Conservation (phyloP, 1,140 invertebrate genomes). For the Pygmarrhopalites habei region DNA sequence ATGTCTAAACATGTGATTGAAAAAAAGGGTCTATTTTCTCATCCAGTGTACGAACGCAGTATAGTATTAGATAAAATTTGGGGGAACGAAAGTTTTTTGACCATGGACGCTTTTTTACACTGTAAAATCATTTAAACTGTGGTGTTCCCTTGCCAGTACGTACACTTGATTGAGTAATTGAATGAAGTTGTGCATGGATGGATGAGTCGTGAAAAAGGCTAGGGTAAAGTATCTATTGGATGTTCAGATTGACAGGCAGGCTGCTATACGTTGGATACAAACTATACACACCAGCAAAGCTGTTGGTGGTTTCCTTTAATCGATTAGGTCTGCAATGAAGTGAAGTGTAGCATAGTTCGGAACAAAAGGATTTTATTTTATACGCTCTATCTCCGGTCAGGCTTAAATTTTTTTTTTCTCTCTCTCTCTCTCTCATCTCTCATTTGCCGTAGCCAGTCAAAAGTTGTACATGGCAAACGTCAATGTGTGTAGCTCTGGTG, state of each 20-base stretch:
- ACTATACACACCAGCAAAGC: not conserved
- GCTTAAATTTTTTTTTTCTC: not conserved
- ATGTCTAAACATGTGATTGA: no score
- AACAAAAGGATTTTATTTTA: conserved; percentile 12
- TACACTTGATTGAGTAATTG: conserved; percentile 11
- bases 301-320: conserved; percentile 13
- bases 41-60: no score
- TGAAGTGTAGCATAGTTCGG: conserved; percentile 7
- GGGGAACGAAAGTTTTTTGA: not conserved
- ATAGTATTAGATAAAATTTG: no score
- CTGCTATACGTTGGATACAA: no score
- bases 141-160: not conserved
- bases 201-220: not conserved
- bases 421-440: no score
- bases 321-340: conserved; percentile 16
- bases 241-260: not conserved
- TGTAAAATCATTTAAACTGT: conserved; percentile 1
- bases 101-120: not conserved
- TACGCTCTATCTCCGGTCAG: conserved; percentile 16
- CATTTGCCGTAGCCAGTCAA: no score
- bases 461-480: no score
- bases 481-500: no score
- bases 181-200: conserved; percentile 5
- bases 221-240: not conserved
- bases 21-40: no score